These are phyloP conservation scores for Phorcus lineatus DNA, from an alignment of 2,888 invertebrate species.

Conservation along the genomic window DNA sequence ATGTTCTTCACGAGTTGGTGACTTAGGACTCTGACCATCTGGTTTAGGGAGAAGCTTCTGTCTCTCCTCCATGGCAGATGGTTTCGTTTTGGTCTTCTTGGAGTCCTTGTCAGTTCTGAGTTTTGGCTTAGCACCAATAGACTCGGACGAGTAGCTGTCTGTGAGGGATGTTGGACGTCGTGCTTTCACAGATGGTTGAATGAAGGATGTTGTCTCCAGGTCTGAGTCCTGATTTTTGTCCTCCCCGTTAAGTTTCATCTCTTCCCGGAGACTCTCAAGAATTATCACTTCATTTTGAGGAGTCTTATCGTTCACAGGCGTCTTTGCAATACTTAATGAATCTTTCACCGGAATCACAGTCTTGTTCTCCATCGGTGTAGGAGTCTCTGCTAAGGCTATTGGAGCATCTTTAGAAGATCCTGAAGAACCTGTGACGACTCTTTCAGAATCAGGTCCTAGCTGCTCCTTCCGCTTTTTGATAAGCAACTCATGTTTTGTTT, in stretches of 20 bases:
- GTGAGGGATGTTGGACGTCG: conserved; percentile 63
- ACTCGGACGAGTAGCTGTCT: conserved; percentile 50
- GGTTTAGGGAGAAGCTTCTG: conserved; percentile 65
- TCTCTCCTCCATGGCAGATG: conserved; percentile 47
- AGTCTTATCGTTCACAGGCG: not conserved
- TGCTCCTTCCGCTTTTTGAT: conserved; percentile 50
- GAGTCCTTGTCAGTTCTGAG: conserved; percentile 32
- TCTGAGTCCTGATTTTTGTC: not conserved
- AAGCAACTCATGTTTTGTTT: conserved; percentile 59
- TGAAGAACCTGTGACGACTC: conserved; percentile 47
- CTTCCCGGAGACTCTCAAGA: conserved; percentile 1
- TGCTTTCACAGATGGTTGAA: conserved; percentile 50
- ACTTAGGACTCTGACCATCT: conserved; percentile 69
- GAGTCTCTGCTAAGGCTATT: conserved; percentile 21
- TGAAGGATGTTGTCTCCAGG: conserved; percentile 60
- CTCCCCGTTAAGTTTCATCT: not conserved
- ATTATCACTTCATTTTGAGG: conserved; percentile 25
- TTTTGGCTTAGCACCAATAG: conserved; percentile 27
- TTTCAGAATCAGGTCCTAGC: conserved; percentile 34
- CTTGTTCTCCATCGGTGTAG: conserved; percentile 9
- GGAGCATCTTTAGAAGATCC: conserved; percentile 31
- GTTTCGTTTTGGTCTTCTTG: not conserved
- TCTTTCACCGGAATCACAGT: conserved; percentile 1
- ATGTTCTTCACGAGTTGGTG: conserved; percentile 47
- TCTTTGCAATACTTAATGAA: not conserved